Percentiles rank a stretch among this genome's conserved stretches.
Evolutionary conservation across 2,113 vertebrate species (phyloP).

Genomic region (Turdus rufiventris): DNA sequence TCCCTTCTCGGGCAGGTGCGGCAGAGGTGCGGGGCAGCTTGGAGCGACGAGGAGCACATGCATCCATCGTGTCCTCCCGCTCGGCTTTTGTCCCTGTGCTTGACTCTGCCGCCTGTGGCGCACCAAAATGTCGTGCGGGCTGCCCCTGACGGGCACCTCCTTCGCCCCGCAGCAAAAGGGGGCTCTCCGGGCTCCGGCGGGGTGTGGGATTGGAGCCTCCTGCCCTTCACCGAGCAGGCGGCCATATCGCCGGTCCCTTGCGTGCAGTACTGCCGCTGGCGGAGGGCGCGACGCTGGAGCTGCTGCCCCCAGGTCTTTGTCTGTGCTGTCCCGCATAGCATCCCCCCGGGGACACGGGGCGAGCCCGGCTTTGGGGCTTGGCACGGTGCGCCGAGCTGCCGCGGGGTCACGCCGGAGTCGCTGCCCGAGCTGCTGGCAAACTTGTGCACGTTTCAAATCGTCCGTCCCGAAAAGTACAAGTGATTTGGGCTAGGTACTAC

Average conservation of each 20-base stretch:
- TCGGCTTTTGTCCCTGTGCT: neutral
- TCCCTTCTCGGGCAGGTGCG: neutral
- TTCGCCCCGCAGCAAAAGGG: neutral
- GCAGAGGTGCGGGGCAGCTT: neutral
- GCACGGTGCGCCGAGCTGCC: neutral
- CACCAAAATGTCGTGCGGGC: fast-evolving
- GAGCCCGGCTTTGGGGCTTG: neutral
- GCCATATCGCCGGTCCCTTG: neutral
- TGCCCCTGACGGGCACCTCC: neutral
- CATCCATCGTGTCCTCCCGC: neutral
- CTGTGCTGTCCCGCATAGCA: neutral
- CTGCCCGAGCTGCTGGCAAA: neutral
- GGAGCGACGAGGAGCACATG: neutral
- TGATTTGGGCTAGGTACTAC: neutral
- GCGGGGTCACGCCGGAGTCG: neutral
- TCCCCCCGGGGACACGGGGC: neutral
- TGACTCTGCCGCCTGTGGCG: neutral
- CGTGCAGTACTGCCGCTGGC: neutral
- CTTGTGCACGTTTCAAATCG: neutral
- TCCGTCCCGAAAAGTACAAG: neutral
- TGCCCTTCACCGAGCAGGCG: neutral
- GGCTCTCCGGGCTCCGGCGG: neutral
- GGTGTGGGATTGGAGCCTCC: neutral
- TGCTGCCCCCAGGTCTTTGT: slow-evolving; percentile 33
- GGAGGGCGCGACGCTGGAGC: neutral